phyloP scores from a whole-genome alignment of 2,797 vertebrate genomes.

The Salmo trutta region DNA sequence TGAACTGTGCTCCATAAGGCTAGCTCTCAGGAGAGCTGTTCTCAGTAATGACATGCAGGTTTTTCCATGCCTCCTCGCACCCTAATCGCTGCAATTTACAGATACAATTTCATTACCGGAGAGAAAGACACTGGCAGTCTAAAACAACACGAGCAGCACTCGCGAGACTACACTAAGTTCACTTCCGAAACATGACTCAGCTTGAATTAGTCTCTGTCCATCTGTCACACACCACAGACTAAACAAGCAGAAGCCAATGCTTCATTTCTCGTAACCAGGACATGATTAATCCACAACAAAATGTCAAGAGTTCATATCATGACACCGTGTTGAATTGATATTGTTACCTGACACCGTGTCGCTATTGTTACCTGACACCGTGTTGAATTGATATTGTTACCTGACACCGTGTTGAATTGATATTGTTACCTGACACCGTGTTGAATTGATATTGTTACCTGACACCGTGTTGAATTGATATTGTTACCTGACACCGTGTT shows the following conservation, averaged over 20 bases:
- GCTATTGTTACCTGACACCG: too few relatives aligned
- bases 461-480: too few relatives aligned
- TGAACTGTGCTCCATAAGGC: constrained; percentile 8
- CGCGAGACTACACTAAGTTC: background rate
- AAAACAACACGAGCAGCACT: constrained; percentile 13
- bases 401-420: too few relatives aligned
- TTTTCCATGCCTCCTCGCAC: constrained; percentile 20
- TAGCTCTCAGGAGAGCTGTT: constrained; percentile 9
- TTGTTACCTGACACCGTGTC: too few relatives aligned
- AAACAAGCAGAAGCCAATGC: background rate
- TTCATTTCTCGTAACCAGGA: background rate
- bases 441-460: too few relatives aligned
- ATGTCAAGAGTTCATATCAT: background rate
- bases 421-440: too few relatives aligned
- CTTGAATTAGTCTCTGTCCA: background rate
- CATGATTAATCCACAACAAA: background rate
- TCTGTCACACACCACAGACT: background rate
- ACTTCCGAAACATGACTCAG: background rate
- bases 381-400: too few relatives aligned
- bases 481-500: too few relatives aligned
- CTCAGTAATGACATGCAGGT: constrained; percentile 17
- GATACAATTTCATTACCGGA: constrained; percentile 28
- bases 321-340: too few relatives aligned
- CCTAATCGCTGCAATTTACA: constrained; percentile 7
- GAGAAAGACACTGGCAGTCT: constrained; percentile 22